Evolutionary conservation across 1,140 invertebrate species (phyloP).

Genomic region (Leptonema lineaticorne): DNA sequence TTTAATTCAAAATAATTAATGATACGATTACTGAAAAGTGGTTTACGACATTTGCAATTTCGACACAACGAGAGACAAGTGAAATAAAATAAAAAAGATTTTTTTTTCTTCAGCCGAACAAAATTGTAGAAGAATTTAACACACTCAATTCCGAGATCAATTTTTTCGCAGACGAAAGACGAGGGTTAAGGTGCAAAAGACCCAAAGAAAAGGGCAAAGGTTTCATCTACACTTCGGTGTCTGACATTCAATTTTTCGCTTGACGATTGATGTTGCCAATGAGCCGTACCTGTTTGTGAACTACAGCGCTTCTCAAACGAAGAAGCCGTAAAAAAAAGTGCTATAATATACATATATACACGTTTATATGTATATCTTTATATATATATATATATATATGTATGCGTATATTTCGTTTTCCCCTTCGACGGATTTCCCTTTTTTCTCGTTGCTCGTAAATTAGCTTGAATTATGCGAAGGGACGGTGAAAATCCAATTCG

Average conservation of each 20-base stretch:
- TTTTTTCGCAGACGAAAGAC: too few species aligned
- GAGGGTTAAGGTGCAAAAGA: background rate
- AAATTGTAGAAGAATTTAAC: too few species aligned
- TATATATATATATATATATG: background rate
- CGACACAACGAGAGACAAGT: too few species aligned
- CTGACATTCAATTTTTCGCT: slow-evolving; percentile 11
- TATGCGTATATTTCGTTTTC: background rate
- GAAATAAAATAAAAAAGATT: too few species aligned
- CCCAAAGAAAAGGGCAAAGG: background rate
- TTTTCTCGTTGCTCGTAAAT: background rate
- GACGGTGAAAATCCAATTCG: slow-evolving; percentile 2
- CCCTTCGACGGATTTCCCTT: background rate
- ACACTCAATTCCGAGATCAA: too few species aligned
- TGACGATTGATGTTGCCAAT: slow-evolving; percentile 15
- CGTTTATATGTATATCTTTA: background rate
- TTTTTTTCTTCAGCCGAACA: too few species aligned
- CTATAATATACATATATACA: too few species aligned
- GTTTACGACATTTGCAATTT: too few species aligned
- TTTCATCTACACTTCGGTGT: background rate
- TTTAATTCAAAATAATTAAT: too few species aligned
- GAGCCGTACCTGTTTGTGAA: slow-evolving; percentile 5
- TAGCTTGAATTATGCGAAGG: slow-evolving; percentile 3
- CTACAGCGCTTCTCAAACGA: slow-evolving; percentile 4
- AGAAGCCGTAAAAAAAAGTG: too few species aligned
- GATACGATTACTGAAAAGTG: too few species aligned